Base-by-base conservation (phyloP, 2,888 invertebrate genomes). In the Erebia ligea region DNA sequence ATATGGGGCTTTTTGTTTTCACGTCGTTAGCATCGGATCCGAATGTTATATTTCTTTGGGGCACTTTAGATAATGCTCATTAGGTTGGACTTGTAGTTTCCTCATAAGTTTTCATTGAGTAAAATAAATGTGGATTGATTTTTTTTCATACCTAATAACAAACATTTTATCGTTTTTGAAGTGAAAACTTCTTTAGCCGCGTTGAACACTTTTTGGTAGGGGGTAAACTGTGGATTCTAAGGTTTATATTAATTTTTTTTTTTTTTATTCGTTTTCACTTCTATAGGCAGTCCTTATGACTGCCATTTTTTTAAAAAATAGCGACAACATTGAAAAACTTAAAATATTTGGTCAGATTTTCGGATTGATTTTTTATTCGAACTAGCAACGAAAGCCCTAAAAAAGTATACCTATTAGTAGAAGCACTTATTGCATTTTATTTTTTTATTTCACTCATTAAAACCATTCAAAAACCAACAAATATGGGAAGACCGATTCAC, bases 91-190 rank as follows among this genome's bases (percentile, higher is more conserved):
- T 86, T 80, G 83, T 77, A 83, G 82, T 81, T 83, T 82, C 80
- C 81, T 80, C 86, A 86, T 90, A 87, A 78, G 79, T 89, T 89
- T 86, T 88, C 86, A 87, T 88, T 87, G n/a, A n/a, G n/a, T n/a
- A 88, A 77, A 78, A 80, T 84, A 84, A 25, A 86, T 83, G 25
- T 62, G 15, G 6, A 15, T 13, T 45, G 19, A 1, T 48, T 8
- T 48, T 21, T 48, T 25, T 19, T 62, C 15, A 45, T 17, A 11
- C 19, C 3, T 9, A 54, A 19, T 19, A 8, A 48, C 21, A 62
- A 13, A 13, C 15, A 45, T 48, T 19, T 48, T 19, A 21, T 45
- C 5, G 6, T 34, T 34, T 34, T n/a, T 40, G 40, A 40, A 40
- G 6, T 9, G 9, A 6, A 40, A 40, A 40, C 40, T n/a, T n/a